Base-by-base conservation (phyloP, 1,140 invertebrate species). In the Saxidomus purpurata region DNA sequence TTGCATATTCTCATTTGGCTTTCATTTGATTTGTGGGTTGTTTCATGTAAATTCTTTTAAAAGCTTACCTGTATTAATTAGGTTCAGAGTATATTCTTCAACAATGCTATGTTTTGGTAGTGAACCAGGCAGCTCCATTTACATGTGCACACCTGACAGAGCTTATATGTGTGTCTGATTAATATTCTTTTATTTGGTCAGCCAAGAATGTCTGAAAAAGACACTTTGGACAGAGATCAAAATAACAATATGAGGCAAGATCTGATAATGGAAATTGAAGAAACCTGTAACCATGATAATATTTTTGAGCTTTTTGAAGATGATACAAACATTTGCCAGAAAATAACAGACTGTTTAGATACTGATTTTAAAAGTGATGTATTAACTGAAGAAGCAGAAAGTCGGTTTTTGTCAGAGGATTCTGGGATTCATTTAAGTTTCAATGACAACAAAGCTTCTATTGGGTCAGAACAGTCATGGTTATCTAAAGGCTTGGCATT, bases 391-490 rank as follows among this genome's bases (percentile, higher is more conserved):
- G 25, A 13, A 38, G n/a, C 34, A 71, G 67, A 9, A 36, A 71
- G 67, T 40, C 11, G 38, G 4, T 13, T 22, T 36, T 36, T 40
- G 22, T 15, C 38, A 19, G 67, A 71, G 36, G 67, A 71, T 71
- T 71, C 67, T 71, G 67, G 67, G 67, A 38, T 71, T 3, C 67
- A 71, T 38, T 17, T 71, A n/a, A 71, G 67, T 71, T 71, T 71
- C 67, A 2, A 38, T 71, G 67, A 38, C 17, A 36, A 38, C 38
- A 71, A 71, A 71, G 67, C 67, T 19, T 36, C 34, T 38, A 34
- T 38, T 71, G 34, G 38, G 36, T 25, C n/a, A 9, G 25, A 63
- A 15, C 34, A 71, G 67, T 71, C 67, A 40, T 38, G 11, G 28
- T 28, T 71, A 38, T 71, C 67, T 40, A 38, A 3, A 15, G 22